Evolutionary conservation across 2,113 vertebrate species (phyloP).

Genomic region (Euleptes europaea): DNA sequence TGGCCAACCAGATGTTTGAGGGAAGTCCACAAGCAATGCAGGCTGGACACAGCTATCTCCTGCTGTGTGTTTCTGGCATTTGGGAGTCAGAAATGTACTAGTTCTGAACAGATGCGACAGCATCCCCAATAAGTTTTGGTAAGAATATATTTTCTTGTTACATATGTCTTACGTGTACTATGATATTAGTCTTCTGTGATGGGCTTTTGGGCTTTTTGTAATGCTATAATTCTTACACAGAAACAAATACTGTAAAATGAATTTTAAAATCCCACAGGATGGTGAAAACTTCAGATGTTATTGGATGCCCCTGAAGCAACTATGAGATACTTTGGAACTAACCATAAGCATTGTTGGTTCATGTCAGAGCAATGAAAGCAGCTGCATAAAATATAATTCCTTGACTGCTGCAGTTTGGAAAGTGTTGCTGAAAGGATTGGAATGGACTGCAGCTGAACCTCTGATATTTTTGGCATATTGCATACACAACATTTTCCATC

Average conservation of each 20-base stretch:
- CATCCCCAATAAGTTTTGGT: fast-evolving
- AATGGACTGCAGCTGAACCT: neutral
- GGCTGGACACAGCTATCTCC: no score
- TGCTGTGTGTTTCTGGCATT: neutral
- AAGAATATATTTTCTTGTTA: neutral
- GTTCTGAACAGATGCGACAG: neutral
- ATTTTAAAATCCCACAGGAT: neutral
- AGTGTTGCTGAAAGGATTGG: neutral
- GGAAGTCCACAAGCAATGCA: neutral
- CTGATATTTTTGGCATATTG: neutral
- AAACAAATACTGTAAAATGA: neutral
- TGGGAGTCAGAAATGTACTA: neutral
- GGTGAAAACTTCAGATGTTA: constrained; percentile 8
- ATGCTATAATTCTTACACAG: no score
- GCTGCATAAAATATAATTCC: neutral
- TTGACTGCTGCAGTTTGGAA: neutral
- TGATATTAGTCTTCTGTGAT: constrained; percentile 4
- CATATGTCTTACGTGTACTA: neutral
- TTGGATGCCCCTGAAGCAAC: constrained; percentile 18
- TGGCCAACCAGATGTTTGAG: no score
- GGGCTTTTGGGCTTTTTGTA: no score
- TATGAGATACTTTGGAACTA: constrained; percentile 17
- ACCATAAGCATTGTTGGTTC: neutral
- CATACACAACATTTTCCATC: neutral
- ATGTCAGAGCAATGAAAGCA: constrained; percentile 20